These are phyloP conservation scores for Ophraella communa DNA, from an alignment of 2,888 invertebrate genomes.

Conservation along the genomic window DNA sequence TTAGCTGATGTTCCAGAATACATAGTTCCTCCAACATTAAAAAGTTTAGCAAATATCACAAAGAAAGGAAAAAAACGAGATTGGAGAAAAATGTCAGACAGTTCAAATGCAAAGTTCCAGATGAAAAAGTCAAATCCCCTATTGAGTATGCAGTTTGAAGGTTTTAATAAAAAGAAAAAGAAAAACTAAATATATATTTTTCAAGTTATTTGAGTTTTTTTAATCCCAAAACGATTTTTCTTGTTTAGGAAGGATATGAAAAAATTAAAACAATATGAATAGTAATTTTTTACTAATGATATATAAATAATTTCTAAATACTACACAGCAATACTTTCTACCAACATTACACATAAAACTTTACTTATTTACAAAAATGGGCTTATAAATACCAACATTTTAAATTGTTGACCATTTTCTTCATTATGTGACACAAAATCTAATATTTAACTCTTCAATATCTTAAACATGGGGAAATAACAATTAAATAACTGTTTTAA, in stretches of 20 bases:
- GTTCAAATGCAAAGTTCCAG: slow-evolving; percentile 58
- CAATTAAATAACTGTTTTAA: too few relatives aligned
- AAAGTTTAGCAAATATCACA: slow-evolving; percentile 66
- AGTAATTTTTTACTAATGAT: slow-evolving; percentile 25
- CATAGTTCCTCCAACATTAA: slow-evolving; percentile 79
- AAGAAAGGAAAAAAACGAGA: slow-evolving; percentile 49
- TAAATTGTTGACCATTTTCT: neutral
- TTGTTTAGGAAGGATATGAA: neutral
- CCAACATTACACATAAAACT: slow-evolving; percentile 32
- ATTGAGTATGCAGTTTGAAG: slow-evolving; percentile 69
- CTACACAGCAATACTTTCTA: slow-evolving; percentile 42
- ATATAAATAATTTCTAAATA: slow-evolving; percentile 46
- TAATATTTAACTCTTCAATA: too few relatives aligned
- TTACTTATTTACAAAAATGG: slow-evolving; percentile 18
- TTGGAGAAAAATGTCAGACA: slow-evolving; percentile 43
- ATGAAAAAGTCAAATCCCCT: slow-evolving; percentile 72
- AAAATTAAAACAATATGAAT: slow-evolving; percentile 13
- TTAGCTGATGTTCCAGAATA: slow-evolving; percentile 93
- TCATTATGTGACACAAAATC: neutral
- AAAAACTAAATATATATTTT: slow-evolving; percentile 23
- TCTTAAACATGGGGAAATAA: too few relatives aligned
- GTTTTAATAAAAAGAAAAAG: slow-evolving; percentile 61
- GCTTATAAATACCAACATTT: neutral
- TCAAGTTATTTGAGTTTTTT: too few relatives aligned
- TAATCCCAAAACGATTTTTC: neutral